Percentiles rank a stretch among this genome's conserved stretches.
Conservation (phyloP, 1,140 invertebrate species). For the Chionoecetes opilio region DNA sequence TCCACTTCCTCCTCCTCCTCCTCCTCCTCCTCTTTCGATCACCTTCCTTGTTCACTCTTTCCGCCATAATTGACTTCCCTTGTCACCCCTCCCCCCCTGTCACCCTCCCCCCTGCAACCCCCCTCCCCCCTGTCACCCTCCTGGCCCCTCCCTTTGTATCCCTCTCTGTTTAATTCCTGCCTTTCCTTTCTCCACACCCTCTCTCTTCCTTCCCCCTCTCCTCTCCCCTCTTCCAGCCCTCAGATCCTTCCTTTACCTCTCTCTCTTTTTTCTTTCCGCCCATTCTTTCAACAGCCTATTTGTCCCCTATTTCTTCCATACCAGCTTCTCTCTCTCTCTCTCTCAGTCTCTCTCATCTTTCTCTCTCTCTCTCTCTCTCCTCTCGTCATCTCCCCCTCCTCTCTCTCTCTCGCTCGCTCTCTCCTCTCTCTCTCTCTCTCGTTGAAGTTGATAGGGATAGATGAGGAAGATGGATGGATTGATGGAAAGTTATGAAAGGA, state of each 20-base stretch:
- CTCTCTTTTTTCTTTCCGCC: not conserved
- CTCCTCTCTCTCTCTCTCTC: conserved; percentile 7
- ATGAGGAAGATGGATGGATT: not conserved
- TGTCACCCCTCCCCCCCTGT: not conserved
- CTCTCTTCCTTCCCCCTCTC: not conserved
- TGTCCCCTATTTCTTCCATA: not conserved
- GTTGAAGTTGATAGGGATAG: too few species aligned
- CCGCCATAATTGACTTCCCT: not conserved
- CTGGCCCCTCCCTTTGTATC: not conserved
- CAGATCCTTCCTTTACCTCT: not conserved
- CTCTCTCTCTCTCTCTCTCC: conserved; percentile 31
- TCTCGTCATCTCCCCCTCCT: not conserved
- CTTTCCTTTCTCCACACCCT: not conserved
- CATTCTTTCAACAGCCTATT: too few species aligned
- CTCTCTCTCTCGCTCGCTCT: not conserved
- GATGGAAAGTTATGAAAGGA: not conserved
- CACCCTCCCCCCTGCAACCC: too few species aligned
- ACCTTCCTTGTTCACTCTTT: conserved; percentile 19
- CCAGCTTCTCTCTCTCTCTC: not conserved
- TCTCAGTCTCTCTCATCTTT: not conserved
- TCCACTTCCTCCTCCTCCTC: not conserved
- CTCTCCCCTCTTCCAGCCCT: not conserved
- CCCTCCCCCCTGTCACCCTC: too few species aligned
- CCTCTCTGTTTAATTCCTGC: too few species aligned
- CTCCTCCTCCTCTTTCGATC: not conserved